phyloP scores from a whole-genome alignment of 2,113 vertebrate genomes.

The Diadophis punctatus region DNA sequence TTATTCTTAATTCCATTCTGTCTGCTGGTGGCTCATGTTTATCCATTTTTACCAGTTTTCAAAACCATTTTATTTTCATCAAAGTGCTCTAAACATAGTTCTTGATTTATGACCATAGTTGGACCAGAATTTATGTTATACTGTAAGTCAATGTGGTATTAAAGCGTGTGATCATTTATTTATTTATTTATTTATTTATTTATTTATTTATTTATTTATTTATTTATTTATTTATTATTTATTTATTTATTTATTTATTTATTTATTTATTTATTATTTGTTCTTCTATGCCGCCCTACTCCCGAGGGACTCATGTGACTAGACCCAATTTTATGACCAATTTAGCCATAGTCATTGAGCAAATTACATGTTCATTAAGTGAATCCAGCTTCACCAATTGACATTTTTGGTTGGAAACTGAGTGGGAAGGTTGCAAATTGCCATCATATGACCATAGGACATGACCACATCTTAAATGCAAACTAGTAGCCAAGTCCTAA shows the following conservation, averaged over 20 bases:
- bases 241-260: too few relatives aligned
- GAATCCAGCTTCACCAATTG: background rate
- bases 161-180: background rate
- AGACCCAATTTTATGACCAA: background rate
- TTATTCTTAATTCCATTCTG: background rate
- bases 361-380: background rate
- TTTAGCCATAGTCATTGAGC: background rate
- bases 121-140: background rate
- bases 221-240: too few relatives aligned
- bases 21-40: background rate
- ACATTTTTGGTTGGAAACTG: background rate
- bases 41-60: background rate
- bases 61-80: background rate
- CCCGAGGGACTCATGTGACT: too few relatives aligned
- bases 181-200: too few relatives aligned
- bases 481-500: background rate
- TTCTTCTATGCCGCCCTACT: too few relatives aligned
- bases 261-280: too few relatives aligned
- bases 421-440: background rate
- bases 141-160: background rate
- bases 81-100: background rate
- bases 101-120: background rate
- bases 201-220: too few relatives aligned
- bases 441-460: background rate
- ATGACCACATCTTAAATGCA: background rate